Conservation (phyloP, 2,113 vertebrate genomes). For the Ariopsis seemanni region DNA sequence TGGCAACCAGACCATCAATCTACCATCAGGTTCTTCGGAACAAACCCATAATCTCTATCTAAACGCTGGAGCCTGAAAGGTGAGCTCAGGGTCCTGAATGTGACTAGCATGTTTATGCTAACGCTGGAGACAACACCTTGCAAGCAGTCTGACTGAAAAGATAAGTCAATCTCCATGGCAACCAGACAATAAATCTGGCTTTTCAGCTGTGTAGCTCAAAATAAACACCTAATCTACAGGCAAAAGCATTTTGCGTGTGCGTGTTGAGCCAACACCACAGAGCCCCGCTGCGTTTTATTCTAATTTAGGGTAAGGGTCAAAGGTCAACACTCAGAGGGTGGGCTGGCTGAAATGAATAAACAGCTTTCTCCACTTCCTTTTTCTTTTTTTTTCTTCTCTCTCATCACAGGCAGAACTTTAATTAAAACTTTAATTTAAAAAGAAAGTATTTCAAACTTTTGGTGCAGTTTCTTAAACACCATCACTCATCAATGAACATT, state of each 20-base stretch:
- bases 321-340: slow-evolving; percentile 43
- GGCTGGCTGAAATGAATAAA: slow-evolving; percentile 27
- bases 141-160: background rate
- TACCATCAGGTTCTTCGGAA: background rate
- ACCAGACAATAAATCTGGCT: slow-evolving; percentile 61
- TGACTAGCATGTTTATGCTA: slow-evolving; percentile 16
- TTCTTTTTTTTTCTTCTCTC: background rate
- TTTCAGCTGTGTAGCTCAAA: slow-evolving; percentile 45
- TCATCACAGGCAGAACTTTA: background rate
- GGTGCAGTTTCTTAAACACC: no score
- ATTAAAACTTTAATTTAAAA: no score
- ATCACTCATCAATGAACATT: no score
- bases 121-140: background rate
- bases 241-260: slow-evolving; percentile 28
- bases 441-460: no score
- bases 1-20: slow-evolving; percentile 34
- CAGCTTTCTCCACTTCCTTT: slow-evolving; percentile 1
- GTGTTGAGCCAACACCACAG: slow-evolving; percentile 31
- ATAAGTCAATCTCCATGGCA: slow-evolving; percentile 60
- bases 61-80: background rate
- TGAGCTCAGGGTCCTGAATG: background rate
- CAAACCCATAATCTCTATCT: background rate
- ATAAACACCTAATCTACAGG: slow-evolving; percentile 33
- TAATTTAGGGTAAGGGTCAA: slow-evolving; percentile 36
- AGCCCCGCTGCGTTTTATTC: slow-evolving; percentile 44